A percentile compares a stretch with the other conserved stretches of the same genome.
Conservation (phyloP, 2,797 vertebrate genomes). For the Mus caroli region DNA sequence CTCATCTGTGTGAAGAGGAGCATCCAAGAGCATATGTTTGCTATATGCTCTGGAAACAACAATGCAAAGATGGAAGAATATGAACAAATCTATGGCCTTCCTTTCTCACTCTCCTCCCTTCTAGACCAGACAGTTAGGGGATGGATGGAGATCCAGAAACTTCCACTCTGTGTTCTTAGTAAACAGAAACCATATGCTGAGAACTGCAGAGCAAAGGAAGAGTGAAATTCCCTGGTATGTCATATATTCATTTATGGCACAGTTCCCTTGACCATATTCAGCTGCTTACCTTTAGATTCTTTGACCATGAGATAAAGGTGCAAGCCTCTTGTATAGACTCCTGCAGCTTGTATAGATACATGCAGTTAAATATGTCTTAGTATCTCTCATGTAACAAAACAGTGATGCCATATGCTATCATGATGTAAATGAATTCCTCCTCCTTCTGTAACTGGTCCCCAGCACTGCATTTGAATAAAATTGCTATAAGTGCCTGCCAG, state of each 20-base stretch:
- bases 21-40: neutral
- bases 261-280: neutral
- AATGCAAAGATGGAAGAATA: neutral
- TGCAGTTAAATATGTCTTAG: slow-evolving; percentile 3
- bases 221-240: neutral
- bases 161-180: neutral
- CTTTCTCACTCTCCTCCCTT: neutral
- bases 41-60: neutral
- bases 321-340: neutral
- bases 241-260: neutral
- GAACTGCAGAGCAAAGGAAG: neutral
- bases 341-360: neutral
- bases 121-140: neutral
- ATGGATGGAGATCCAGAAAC: neutral
- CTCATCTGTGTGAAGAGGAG: neutral
- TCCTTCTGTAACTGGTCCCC: neutral
- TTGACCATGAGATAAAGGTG: neutral
- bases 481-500: neutral
- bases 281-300: neutral
- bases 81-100: neutral
- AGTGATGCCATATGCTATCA: neutral
- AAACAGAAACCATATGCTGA: slow-evolving; percentile 38
- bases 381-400: neutral
- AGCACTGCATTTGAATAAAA: slow-evolving; percentile 27
- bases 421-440: neutral